Evolutionary conservation across 1,140 invertebrate genomes (phyloP), one percentile per base, ranked within the genome.

Genomic region (Nasonia longicornis): DNA sequence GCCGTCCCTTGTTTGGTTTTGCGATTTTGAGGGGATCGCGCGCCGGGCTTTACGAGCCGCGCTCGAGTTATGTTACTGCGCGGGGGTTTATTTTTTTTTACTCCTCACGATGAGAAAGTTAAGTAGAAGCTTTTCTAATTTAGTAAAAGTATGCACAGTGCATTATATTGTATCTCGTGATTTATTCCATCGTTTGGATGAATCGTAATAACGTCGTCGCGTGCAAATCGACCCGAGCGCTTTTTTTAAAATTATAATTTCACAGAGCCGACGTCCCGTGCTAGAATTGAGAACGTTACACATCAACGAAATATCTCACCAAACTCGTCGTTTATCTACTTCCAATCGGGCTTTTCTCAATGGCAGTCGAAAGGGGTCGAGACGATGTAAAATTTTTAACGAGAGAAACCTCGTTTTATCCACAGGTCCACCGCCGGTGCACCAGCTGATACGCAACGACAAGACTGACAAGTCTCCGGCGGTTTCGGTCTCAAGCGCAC

Each of bases 401-500:
- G 8, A 42, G 38, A 42, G 8, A 38, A 20, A 66, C 12, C 6
- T 63, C 31, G 22, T 52, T 2, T 14, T 12, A 66, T 74, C 69
- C 29, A 35, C 58, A 91, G 90, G 89, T 86, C 90, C 90, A 84
- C 90, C 90, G 35, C 90, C 90, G 79, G 90, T 91, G 83, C 90
- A 91, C 77, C 90, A 91, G 86, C 86, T 91, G 79, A 89, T 91
- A 88, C 86, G 90, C 87, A 91, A 91, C 84, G 90, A 91, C 88
- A 91, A 91, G 90, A 91, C 90, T 91, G 90, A 91, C 87, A 91
- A 91, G 84, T 85, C 89, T 75, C 89, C 90, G 80, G 87, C 88
- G 82, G 89, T 91, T 73, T 89, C 90, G 84, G 90, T 91, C 84
- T 91, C 90, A 81, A 91, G 89, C 80, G 88, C 90, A 81, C 88